Evolutionary conservation across 2,113 vertebrate species (phyloP), one percentile per base, ranked within the genome.

Genomic region (Rhea pennata): DNA sequence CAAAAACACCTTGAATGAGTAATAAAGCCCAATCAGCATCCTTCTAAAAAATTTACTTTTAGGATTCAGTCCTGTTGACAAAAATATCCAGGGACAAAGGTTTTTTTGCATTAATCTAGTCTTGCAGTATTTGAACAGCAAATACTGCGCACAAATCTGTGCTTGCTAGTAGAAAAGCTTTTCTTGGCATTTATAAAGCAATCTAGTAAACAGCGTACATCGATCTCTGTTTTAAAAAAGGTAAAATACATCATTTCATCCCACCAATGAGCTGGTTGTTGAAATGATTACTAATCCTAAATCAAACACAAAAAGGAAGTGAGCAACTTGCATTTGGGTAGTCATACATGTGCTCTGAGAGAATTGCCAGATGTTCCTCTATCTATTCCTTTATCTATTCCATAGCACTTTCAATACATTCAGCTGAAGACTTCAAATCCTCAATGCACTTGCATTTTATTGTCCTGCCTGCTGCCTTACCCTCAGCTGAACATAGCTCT

Each of bases 401-500:
- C 53, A 8, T 33, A 29, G 6, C 17, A 4, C 39, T 87, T 89
- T 69, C 81, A 73, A 6, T 11, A 31, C 5, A 5, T 36, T n/a
- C 16, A 73, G 0, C 15, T 53, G 46, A 53, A 73, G 54, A 24
- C 24, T 8, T 89, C 51, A 39, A 42, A 5, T 81, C 12, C 16
- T 44, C 61, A 7, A 10, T 59, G 8, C 26, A 6, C 24, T 88
- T n/a, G 36, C 9, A 39, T 29, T 62, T 84, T 16, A 39, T 46
- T 74, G 36, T 66, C 39, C 10, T 31, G 12, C 9, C 88, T 75
- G 7, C 23, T 85, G 39, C 73, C 10, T 40, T 84, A 42, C 40
- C 9, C 8, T 12, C 23, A 61, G 8, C 0, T 31, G 42, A 46
- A 64, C 3, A 5, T 19, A 2, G 3, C 8, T 59, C 23, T 81